Conservation (phyloP, 2,797 vertebrate genomes). For the Sebastes matsubarae region DNA sequence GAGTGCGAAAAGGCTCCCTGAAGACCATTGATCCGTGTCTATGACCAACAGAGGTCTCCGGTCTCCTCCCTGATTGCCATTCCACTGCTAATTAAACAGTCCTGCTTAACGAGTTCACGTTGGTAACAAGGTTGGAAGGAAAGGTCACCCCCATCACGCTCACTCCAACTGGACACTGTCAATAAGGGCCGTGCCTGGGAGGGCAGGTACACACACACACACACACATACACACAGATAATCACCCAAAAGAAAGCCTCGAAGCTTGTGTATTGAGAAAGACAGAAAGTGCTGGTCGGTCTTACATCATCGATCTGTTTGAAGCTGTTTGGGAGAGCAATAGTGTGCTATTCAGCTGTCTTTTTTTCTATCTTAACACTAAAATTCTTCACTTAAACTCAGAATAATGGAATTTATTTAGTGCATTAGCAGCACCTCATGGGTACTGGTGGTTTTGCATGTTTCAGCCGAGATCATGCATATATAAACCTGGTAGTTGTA, state of each 20-base stretch:
- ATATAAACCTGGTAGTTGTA: too few species aligned
- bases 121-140: slow-evolving; percentile 71
- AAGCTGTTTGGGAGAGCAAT: not conserved
- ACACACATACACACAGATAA: not conserved
- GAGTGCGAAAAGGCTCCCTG: slow-evolving; percentile 51
- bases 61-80: slow-evolving; percentile 66
- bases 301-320: slow-evolving; percentile 5
- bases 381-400: slow-evolving; percentile 6
- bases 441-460: slow-evolving; percentile 23
- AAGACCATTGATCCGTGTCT: slow-evolving; percentile 75
- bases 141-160: slow-evolving; percentile 69
- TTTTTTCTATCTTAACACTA: not conserved
- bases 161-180: slow-evolving; percentile 54
- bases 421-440: slow-evolving; percentile 8
- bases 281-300: not conserved
- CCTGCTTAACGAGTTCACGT: slow-evolving; percentile 65
- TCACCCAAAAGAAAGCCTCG: not conserved
- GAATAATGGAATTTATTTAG: not conserved
- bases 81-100: slow-evolving; percentile 76
- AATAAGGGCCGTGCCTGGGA: slow-evolving; percentile 41
- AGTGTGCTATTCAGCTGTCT: not conserved
- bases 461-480: not conserved
- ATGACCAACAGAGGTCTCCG: slow-evolving; percentile 42
- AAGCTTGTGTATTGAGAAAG: not conserved
- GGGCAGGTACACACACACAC: slow-evolving; percentile 38